Base-by-base conservation (phyloP, 2,888 invertebrate genomes). In the Amblyjoppa proteus region DNA sequence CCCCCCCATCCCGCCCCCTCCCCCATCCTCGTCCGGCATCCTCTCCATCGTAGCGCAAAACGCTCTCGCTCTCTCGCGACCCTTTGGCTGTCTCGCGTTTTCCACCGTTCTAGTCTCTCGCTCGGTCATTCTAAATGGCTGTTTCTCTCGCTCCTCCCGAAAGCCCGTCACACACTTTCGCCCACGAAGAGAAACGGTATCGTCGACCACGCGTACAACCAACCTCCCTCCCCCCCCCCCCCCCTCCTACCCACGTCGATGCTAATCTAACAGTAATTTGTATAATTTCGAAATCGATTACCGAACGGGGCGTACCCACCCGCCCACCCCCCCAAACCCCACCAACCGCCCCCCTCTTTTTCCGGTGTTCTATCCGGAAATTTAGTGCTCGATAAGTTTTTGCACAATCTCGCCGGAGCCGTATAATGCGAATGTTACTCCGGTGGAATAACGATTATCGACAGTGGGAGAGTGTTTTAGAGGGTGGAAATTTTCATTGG, bases 201-300 rank as follows among this genome's bases (percentile, higher is more conserved):
- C 68, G 56, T 41, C 73, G 68, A 83, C 83, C 79, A 73, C 75
- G 69, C 84, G 71, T 69, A 68, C 78, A 73, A 31, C 16, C 74
- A 3, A 2, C 41, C 41, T 5, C 34, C n/a, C n/a, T n/a, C n/a
- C 51, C 56, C 66, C 53, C 68, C 58, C 68, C 28, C 56, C 76
- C 51, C 58, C 69, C 73, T 20, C 69, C 20, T 45, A 71, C 79
- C 71, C 20, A 73, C 80, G 73, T 82, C 86, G 88, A 92, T 92
- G 90, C 90, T 90, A 91, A 92, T 91, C 89, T 87, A 81, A 83
- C 87, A 78, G 91, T 89, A 90, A 91, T 92, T 91, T 92, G 92
- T 92, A 92, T 92, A 92, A 92, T 92, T 92, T 89, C 85, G 88
- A 90, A 92, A 91, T 90, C 90, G 90, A 87, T 87, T 86, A 84